Conservation (phyloP, 2,797 vertebrate genomes). For the Etheostoma perlongum region DNA sequence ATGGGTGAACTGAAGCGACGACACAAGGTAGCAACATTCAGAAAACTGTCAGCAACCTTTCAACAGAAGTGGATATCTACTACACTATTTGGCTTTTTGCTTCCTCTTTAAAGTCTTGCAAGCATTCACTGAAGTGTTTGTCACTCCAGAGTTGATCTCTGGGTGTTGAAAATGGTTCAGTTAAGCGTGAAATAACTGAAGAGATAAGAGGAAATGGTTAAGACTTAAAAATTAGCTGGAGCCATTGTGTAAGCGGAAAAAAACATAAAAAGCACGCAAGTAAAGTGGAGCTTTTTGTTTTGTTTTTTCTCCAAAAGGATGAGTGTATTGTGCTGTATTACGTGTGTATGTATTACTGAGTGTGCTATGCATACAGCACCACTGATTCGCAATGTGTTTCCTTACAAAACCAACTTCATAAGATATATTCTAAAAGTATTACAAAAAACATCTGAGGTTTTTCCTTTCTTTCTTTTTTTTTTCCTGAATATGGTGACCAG, state of each 20-base stretch:
- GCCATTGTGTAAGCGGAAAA: slow-evolving; percentile 54
- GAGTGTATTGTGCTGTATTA: slow-evolving; percentile 81
- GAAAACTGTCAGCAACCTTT: slow-evolving; percentile 67
- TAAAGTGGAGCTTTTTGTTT: slow-evolving; percentile 3
- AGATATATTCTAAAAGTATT: slow-evolving; percentile 86
- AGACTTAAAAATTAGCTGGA: slow-evolving; percentile 69
- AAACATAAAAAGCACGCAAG: slow-evolving; percentile 33
- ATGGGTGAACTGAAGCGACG: slow-evolving; percentile 71
- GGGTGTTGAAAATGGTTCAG: slow-evolving; percentile 28
- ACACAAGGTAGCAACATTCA: slow-evolving; percentile 72
- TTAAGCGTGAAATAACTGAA: slow-evolving; percentile 40
- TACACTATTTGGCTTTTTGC: slow-evolving; percentile 81
- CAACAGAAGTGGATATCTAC: slow-evolving; percentile 70
- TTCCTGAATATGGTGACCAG: slow-evolving; percentile 85
- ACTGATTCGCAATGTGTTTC: slow-evolving; percentile 82
- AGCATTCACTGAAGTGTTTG: slow-evolving; percentile 63
- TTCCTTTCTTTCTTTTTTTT: slow-evolving; percentile 62
- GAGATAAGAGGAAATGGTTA: slow-evolving; percentile 60
- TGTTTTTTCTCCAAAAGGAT: slow-evolving; percentile 53
- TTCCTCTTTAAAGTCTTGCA: slow-evolving; percentile 71
- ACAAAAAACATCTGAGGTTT: slow-evolving; percentile 86
- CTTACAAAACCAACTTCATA: slow-evolving; percentile 85
- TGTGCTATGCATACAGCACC: slow-evolving; percentile 82
- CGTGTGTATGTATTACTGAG: slow-evolving; percentile 79
- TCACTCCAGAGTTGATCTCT: slow-evolving; percentile 53